Evolutionary conservation across 2,113 vertebrate genomes (phyloP).

Genomic region (Sigmodon hispidus): DNA sequence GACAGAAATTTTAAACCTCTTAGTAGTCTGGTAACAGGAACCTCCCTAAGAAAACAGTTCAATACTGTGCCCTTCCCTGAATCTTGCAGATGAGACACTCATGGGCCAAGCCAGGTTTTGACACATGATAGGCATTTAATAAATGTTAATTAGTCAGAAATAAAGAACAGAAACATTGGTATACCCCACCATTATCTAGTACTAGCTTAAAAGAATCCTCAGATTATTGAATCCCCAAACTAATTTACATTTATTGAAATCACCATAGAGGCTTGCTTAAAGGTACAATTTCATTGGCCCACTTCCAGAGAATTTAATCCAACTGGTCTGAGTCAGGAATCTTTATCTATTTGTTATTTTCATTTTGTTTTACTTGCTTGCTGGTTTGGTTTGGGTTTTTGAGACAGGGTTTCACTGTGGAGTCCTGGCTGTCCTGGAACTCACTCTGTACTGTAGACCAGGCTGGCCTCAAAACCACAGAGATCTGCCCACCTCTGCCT

Average conservation of each 20-base stretch:
- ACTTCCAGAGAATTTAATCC: constrained; percentile 16
- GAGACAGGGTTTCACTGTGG: not conserved
- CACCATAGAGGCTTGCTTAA: constrained; percentile 27
- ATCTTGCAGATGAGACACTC: not conserved
- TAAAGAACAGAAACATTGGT: constrained; percentile 11
- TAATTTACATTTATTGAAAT: not conserved
- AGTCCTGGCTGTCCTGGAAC: not conserved
- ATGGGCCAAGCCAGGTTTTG: not conserved
- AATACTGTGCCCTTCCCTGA: not conserved
- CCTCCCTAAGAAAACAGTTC: not conserved
- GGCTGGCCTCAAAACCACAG: not conserved
- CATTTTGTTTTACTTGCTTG: not conserved
- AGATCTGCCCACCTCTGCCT: not conserved
- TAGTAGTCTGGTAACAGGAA: not conserved
- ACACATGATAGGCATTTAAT: constrained; percentile 3
- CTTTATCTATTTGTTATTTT: not conserved
- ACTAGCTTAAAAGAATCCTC: constrained; percentile 25
- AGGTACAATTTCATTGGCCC: not conserved
- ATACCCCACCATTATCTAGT: not conserved
- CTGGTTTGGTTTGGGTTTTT: not conserved
- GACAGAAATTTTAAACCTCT: not conserved
- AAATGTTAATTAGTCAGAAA: constrained; percentile 41
- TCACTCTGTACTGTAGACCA: not conserved
- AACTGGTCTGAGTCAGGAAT: not conserved
- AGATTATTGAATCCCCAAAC: constrained; percentile 17